Conservation (phyloP, 2,888 invertebrate species). For the Drosophila bunnanda region DNA sequence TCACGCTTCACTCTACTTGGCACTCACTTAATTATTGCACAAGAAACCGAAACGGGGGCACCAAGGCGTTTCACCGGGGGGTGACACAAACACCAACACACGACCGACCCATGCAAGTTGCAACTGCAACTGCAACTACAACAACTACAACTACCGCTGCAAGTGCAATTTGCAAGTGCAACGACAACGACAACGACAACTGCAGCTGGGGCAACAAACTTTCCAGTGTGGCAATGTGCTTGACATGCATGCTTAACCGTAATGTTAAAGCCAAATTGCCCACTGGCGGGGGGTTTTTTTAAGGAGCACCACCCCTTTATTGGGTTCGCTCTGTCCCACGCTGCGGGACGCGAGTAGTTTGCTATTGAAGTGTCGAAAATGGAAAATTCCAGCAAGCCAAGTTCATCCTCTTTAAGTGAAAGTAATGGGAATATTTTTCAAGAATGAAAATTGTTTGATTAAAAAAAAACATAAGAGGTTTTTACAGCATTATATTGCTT, state of each 20-base stretch:
- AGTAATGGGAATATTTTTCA: not conserved
- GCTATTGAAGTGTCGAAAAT: conserved; percentile 14
- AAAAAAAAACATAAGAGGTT: too few relatives aligned
- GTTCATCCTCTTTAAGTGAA: conserved; percentile 7
- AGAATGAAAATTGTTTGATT: not conserved
- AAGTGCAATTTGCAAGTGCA: conserved; percentile 35
- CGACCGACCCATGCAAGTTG: conserved; percentile 9
- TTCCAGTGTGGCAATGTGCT: conserved; percentile 70
- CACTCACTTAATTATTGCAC: conserved; percentile 78
- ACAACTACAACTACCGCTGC: conserved; percentile 31
- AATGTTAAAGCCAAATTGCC: conserved; percentile 54
- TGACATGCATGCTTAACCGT: conserved; percentile 74
- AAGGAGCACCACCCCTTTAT: too few relatives aligned
- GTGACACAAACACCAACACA: conserved; percentile 11
- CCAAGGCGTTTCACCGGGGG: conserved; percentile 55
- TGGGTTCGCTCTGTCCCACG: not conserved
- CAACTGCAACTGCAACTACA: conserved; percentile 28
- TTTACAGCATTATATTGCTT: too few relatives aligned
- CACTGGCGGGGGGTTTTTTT: conserved; percentile 15
- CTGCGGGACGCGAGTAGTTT: conserved; percentile 8
- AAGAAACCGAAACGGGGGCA: conserved; percentile 75
- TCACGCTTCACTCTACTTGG: conserved; percentile 75
- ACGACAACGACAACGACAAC: conserved; percentile 37
- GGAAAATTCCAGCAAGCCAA: conserved; percentile 8
- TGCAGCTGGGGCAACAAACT: conserved; percentile 74